Conservation (phyloP, 2,113 vertebrate species). For the Connochaetes taurinus region DNA sequence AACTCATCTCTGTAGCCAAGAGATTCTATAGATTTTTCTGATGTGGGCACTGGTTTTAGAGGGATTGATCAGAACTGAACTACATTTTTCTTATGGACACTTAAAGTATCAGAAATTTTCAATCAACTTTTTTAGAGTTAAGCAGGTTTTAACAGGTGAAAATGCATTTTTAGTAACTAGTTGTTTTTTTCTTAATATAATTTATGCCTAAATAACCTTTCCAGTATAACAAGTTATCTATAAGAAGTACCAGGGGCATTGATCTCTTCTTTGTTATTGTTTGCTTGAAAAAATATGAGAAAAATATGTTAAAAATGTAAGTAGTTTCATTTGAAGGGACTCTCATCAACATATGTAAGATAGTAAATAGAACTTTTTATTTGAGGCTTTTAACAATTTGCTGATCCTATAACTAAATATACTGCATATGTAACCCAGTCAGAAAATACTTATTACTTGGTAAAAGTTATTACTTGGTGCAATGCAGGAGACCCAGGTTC, state of each 20-base stretch:
- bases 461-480: neutral
- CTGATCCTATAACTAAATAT: neutral
- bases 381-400: neutral
- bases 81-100: neutral
- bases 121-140: constrained; percentile 27
- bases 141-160: constrained; percentile 24
- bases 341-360: neutral
- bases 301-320: constrained; percentile 7
- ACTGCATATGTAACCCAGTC: neutral
- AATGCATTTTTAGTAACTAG: constrained; percentile 29
- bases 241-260: neutral
- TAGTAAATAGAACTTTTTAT: constrained; percentile 3
- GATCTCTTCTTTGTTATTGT: constrained; percentile 5
- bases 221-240: neutral
- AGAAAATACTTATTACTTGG: neutral
- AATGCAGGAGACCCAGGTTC: neutral
- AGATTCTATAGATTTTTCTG: constrained; percentile 23
- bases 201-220: constrained; percentile 22
- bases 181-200: neutral
- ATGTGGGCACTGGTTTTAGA: constrained; percentile 36
- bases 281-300: constrained; percentile 17
- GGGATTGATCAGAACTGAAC: constrained; percentile 18
- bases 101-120: constrained; percentile 34
- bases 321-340: neutral
- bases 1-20: constrained; percentile 23